phyloP scores from a whole-genome alignment of 1,140 invertebrate genomes.

The Spodoptera frugiperda region DNA sequence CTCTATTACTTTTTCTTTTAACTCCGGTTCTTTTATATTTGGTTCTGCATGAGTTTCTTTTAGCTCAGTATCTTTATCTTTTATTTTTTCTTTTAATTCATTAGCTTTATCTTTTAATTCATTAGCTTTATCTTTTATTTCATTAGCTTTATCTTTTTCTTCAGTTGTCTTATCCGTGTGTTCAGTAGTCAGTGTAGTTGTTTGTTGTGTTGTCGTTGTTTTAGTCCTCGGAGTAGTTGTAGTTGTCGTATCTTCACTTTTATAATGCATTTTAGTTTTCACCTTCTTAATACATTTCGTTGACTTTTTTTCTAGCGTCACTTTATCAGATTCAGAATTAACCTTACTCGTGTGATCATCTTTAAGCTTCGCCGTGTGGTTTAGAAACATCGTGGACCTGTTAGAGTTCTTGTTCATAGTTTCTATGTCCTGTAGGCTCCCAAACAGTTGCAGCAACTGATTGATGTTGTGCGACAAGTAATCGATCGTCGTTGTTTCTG shows the following conservation, averaged over 20 bases:
- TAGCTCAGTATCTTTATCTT: neutral
- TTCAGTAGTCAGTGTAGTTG: neutral
- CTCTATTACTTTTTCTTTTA: too few species aligned
- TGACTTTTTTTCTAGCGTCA: too few species aligned
- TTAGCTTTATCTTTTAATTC: too few species aligned
- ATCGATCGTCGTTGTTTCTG: slow-evolving; percentile 21
- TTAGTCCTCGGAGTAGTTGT: neutral
- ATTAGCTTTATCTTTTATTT: neutral
- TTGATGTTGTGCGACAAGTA: slow-evolving; percentile 57
- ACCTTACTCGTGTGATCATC: neutral
- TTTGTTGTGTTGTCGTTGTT: neutral
- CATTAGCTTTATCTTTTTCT: too few species aligned
- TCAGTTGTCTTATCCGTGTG: too few species aligned
- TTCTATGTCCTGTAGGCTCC: slow-evolving; percentile 39
- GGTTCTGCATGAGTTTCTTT: too few species aligned
- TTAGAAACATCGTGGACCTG: neutral
- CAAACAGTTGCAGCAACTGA: slow-evolving; percentile 56
- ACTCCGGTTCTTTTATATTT: too few species aligned
- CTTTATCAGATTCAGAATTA: neutral
- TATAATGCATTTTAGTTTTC: too few species aligned
- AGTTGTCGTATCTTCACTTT: too few species aligned
- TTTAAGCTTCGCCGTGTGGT: neutral
- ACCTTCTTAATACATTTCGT: too few species aligned
- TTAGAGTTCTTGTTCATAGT: slow-evolving; percentile 1
- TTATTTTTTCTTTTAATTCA: neutral